Evolutionary conservation across 1,140 invertebrate species (phyloP), one percentile per base, ranked within the genome.

Genomic region (Hetaerina americana): DNA sequence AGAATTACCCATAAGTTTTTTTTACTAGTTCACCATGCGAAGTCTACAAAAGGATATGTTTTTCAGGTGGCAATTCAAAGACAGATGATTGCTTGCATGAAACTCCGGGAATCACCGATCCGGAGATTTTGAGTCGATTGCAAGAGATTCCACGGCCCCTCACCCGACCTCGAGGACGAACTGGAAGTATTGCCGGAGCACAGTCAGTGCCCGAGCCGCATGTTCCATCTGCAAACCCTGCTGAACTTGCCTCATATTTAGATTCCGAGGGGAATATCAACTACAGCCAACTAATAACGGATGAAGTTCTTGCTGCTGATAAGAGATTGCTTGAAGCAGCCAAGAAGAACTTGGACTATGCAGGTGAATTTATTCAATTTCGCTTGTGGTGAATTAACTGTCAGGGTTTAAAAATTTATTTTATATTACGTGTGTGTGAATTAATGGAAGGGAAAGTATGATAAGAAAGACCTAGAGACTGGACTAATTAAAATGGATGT

Each of bases 281-380:
- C 80, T 92, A 89, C 80, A 88, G 87, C 0, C 88, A 88, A 80
- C 79, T 95, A n/a, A 81, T 95, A 71, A 92, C 89, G 15, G 91
- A 95, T 81, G 92, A 94, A 83, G 89, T 96, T 26, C 78, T 95
- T 72, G 86, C 88, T 29, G 90, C 91, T 2, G 94, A 96, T 79
- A 84, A 88, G 76, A 82, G 90, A 66, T 80, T 96, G 26, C 85
- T 95, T 24, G 88, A 92, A 77, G 86, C 88, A 70, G 92, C 92
- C 15, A 94, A 93, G 77, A 87, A 89, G 74, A 88, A 88, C 72
- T 86, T 90, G 81, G 92, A 95, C 85, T 88, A 95, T 66, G 93
- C 94, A 70, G 94, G 88, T 87, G 82, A 79, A 72, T 74, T 22
- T 66, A 69, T 26, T 57, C 31, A 57, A 69, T 74, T 68, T 74